phyloP scores from a whole-genome alignment of 2,888 invertebrate species.

The Habrosyne pyritoides region DNA sequence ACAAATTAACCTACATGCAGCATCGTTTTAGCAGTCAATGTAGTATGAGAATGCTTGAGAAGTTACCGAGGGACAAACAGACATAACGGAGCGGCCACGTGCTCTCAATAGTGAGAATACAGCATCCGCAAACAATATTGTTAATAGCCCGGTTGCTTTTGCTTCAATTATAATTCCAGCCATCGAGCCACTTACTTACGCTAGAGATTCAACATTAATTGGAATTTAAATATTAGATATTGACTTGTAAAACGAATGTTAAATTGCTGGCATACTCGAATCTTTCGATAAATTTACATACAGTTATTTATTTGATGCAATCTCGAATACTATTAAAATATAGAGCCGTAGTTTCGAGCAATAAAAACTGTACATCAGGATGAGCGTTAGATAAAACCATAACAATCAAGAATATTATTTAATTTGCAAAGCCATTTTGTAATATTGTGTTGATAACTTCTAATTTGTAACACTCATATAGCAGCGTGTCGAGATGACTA shows the following conservation, averaged over 20 bases:
- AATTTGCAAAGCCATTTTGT: conserved; percentile 18
- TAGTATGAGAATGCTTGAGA: conserved; percentile 18
- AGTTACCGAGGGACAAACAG: conserved; percentile 21
- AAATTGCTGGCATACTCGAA: conserved; percentile 12
- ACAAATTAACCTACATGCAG: conserved; percentile 44
- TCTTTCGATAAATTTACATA: conserved; percentile 6
- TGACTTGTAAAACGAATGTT: conserved; percentile 13
- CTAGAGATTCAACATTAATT: conserved; percentile 17
- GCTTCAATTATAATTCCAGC: conserved; percentile 35
- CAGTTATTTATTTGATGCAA: conserved; percentile 21
- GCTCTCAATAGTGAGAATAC: conserved; percentile 43
- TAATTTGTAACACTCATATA: conserved; percentile 46
- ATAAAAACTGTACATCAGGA: not conserved
- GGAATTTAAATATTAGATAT: conserved; percentile 17
- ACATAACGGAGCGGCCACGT: conserved; percentile 47
- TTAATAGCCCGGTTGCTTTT: conserved; percentile 32
- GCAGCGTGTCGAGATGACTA: conserved; percentile 39
- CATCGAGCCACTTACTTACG: conserved; percentile 30
- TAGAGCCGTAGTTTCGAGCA: not conserved
- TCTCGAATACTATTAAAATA: conserved; percentile 6
- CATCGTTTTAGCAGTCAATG: conserved; percentile 24
- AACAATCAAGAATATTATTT: conserved; percentile 8
- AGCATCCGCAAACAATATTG: conserved; percentile 49
- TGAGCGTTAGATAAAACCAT: not conserved
- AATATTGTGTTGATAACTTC: conserved; percentile 38